A percentile compares a stretch with the other conserved stretches of the same genome.
These are phyloP conservation scores for Drosophila albomicans DNA, from an alignment of 1,140 invertebrate species.

Conservation along the genomic window DNA sequence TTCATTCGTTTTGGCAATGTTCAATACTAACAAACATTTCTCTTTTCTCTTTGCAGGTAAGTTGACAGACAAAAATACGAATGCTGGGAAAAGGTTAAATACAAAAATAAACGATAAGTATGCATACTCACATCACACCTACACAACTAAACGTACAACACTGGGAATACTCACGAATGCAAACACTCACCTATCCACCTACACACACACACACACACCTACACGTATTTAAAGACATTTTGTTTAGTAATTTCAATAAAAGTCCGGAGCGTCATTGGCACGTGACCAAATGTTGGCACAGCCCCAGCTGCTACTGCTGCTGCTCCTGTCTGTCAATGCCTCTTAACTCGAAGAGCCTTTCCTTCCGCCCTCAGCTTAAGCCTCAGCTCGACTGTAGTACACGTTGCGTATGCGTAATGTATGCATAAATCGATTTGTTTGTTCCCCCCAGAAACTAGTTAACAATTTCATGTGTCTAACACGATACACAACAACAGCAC, in stretches of 20 bases:
- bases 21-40: slow-evolving; percentile 51
- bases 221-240: slow-evolving; percentile 50
- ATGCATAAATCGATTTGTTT: slow-evolving; percentile 73
- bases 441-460: slow-evolving; percentile 46
- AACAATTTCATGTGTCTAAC: slow-evolving; percentile 55
- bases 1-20: slow-evolving; percentile 31
- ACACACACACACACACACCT: background rate
- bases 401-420: slow-evolving; percentile 18
- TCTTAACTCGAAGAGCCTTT: background rate
- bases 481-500: slow-evolving; percentile 17
- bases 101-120: slow-evolving; percentile 48
- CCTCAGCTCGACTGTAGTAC: slow-evolving; percentile 7
- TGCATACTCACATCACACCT: slow-evolving; percentile 34
- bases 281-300: slow-evolving; percentile 67
- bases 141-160: background rate
- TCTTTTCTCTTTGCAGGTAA: slow-evolving; percentile 54
- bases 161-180: background rate
- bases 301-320: slow-evolving; percentile 5
- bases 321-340: slow-evolving; percentile 1
- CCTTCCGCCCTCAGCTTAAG: slow-evolving; percentile 13
- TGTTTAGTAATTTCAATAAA: slow-evolving; percentile 70
- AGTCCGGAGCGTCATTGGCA: slow-evolving; percentile 47
- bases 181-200: slow-evolving; percentile 3
- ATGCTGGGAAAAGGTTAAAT: slow-evolving; percentile 32
- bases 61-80: slow-evolving; percentile 45